Evolutionary conservation across 2,797 vertebrate genomes (phyloP).

Genomic region (Lutjanus campechanus): DNA sequence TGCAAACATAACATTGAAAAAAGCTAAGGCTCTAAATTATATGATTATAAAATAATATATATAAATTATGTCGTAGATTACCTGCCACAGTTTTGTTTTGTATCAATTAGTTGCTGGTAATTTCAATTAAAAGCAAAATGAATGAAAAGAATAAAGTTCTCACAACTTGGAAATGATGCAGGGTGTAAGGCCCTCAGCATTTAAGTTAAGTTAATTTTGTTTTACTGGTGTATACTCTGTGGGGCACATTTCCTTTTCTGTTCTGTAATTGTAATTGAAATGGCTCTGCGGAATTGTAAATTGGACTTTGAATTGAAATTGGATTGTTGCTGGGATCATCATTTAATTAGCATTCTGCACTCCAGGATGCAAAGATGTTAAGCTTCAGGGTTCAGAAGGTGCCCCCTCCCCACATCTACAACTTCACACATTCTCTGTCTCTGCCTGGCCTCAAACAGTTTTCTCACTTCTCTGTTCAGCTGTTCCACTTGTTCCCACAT

Average conservation of each 20-base stretch:
- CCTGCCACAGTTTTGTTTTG: neutral
- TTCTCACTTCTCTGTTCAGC: neutral
- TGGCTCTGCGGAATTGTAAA: conserved; percentile 8
- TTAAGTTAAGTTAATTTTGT: neutral
- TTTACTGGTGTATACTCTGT: neutral
- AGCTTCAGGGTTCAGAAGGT: neutral
- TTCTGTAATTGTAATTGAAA: conserved; percentile 13
- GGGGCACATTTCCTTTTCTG: neutral
- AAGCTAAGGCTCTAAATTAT: neutral
- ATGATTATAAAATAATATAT: neutral
- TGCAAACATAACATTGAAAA: neutral
- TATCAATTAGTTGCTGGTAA: too few species aligned
- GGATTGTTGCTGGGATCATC: neutral
- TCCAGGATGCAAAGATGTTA: conserved; percentile 1
- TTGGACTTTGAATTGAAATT: conserved; percentile 9
- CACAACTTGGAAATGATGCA: neutral
- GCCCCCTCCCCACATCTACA: neutral
- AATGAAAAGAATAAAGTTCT: neutral
- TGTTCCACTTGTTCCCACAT: neutral
- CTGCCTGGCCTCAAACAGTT: neutral
- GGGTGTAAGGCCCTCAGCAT: neutral
- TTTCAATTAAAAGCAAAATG: neutral
- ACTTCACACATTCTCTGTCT: neutral
- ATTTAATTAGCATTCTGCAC: conserved; percentile 33
- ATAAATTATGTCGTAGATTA: neutral